phyloP scores from a whole-genome alignment of 2,888 invertebrate species.

The Thecophora atra region DNA sequence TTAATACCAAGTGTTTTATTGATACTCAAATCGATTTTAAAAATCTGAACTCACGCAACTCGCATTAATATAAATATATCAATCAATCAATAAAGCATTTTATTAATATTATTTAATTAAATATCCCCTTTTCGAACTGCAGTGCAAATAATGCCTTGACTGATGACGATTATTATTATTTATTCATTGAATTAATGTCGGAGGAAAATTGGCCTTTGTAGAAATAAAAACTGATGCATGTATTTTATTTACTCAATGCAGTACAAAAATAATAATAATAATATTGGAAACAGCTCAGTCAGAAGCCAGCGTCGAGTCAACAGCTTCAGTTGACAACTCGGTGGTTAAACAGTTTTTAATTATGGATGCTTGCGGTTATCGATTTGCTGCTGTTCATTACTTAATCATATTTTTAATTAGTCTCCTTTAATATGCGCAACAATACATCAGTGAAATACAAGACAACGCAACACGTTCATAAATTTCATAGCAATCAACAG shows the following conservation, averaged over 20 bases:
- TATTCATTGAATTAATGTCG: slow-evolving; percentile 8
- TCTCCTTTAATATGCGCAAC: background rate
- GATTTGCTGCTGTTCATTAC: background rate
- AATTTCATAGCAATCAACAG: too few relatives aligned
- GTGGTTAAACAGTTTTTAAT: background rate
- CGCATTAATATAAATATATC: too few relatives aligned
- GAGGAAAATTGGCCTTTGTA: background rate
- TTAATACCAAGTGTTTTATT: too few relatives aligned
- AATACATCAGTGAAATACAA: background rate
- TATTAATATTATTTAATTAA: too few relatives aligned
- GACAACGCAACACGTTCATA: too few relatives aligned
- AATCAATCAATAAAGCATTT: too few relatives aligned
- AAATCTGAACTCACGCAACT: background rate
- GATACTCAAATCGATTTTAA: background rate
- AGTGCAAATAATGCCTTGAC: too few relatives aligned
- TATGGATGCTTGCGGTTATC: background rate
- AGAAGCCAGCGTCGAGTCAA: slow-evolving; percentile 1
- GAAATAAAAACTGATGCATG: slow-evolving; percentile 5
- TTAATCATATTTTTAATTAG: slow-evolving; percentile 15
- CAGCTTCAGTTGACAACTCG: background rate
- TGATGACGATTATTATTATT: background rate
- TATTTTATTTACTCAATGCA: background rate
- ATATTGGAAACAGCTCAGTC: slow-evolving; percentile 5
- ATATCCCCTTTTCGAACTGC: too few relatives aligned
- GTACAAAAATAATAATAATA: background rate